Percentiles rank a stretch among this genome's conserved stretches.
Conservation (phyloP, 2,888 invertebrate genomes). For the Ectobius pallidus region DNA sequence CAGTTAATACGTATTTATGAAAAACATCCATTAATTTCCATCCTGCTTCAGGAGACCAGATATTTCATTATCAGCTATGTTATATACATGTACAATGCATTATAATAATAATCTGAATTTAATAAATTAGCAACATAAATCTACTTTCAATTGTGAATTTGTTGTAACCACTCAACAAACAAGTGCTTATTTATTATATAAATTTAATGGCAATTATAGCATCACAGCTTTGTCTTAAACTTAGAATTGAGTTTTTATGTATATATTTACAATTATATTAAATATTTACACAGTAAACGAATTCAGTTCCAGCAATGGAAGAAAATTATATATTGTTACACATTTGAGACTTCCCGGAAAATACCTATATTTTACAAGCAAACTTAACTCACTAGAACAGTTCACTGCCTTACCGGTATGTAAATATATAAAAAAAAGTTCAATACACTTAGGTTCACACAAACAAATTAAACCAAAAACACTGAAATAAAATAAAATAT, state of each 20-base stretch:
- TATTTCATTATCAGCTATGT: background rate
- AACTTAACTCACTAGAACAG: too few species aligned
- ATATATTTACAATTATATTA: constrained; percentile 2
- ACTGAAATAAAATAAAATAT: background rate
- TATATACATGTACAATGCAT: background rate
- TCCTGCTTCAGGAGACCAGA: background rate
- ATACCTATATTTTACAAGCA: background rate
- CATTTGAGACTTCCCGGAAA: background rate
- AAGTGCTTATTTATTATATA: background rate
- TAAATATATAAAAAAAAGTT: constrained; percentile 1
- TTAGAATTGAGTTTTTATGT: background rate
- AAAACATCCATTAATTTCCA: constrained; percentile 6
- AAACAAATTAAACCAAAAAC: background rate
- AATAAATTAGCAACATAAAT: constrained; percentile 26
- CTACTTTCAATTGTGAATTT: background rate
- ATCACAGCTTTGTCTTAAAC: background rate
- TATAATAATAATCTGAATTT: background rate
- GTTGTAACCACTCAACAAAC: background rate
- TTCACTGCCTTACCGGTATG: too few species aligned
- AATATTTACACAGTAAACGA: constrained; percentile 17
- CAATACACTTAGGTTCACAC: background rate
- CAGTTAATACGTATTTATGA: too few species aligned
- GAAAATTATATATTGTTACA: background rate
- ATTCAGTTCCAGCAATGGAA: background rate
- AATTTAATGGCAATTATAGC: constrained; percentile 3